Base-by-base conservation (phyloP, 2,113 vertebrate genomes). In the Zingel zingel region DNA sequence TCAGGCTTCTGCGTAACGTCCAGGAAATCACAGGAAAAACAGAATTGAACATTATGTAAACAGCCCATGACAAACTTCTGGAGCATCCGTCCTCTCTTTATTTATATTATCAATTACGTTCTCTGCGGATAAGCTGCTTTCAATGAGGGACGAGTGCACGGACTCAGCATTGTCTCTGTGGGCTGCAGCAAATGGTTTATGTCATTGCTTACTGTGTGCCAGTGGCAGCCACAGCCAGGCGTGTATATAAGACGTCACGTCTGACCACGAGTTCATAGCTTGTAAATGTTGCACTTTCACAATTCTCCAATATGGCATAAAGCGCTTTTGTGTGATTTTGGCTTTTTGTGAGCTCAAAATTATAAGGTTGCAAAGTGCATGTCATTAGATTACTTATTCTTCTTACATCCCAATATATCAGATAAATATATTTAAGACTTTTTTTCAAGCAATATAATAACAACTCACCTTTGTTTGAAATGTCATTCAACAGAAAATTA, bases 11-110 rank as follows among this genome's bases (percentile, higher is more conserved):
- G 95, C 50, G 45, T 81, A 94, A 92, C 58, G 6, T 95, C 94
- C 94, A 94, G 94, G 94, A 96, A 95, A 93, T 93, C 73, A 70
- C 82, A 91, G 85, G 91, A 89, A 94, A 94, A 95, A 94, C 94
- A 92, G 85, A 93, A 94, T 91, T 91, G 88, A 88, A 91, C 90
- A 84, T 93, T 93, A 86, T 92, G 93, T 95, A 95, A 95, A 95
- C 94, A 95, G 79, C 33, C 68, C 85, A 81, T 88, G 88, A 88
- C 88, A 84, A 91, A 94, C 88, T 93, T 92, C 69, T 91, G 89
- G 89, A 84, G 86, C 70, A 53, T 89, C 88, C 81, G 82, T 94
- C 93, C 94, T 81, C 90, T 91, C 84, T 92, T 59, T 92, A 88
- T 95, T 94, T 94, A 93, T 91, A 91, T 93, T 83, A 93, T 93